Evolutionary conservation across 2,888 invertebrate species (phyloP), one percentile per base, ranked within the genome.

Genomic region (Drosophila mettleri): DNA sequence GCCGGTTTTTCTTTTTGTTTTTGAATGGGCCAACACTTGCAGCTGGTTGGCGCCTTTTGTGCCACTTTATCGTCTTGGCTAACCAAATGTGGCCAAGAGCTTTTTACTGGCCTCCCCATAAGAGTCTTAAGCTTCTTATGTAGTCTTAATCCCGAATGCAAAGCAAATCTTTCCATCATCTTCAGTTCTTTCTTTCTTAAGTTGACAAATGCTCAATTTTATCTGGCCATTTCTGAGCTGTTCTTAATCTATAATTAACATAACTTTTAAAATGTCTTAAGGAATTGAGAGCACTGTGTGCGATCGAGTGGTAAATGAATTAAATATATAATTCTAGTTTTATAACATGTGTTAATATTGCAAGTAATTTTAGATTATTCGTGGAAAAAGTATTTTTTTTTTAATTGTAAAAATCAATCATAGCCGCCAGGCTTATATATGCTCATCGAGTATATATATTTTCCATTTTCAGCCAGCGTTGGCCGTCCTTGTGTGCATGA

Each of bases 1-100:
- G 73, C 85, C 70, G 71, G 84, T 78, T 75, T 78, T 61, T 58
- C 20, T 24, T 24, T 45, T 45, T 5, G 2, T 6, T 67, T 53
- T 24, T 49, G 36, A 52, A 12, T 54, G 43, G 67, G 59, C 53
- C 66, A 55, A 55, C 71, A 75, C 59, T 63, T 69, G 64, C 70
- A 76, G 69, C 75, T 69, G 78, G 68, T 71, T 60, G 60, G 62
- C 62, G 65, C 41, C 38, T 71, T 54, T 31, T 54, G 63, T 63
- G 72, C 70, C 75, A 64, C 75, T 74, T 63, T 33, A 45, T 31
- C 51, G n/a, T 33, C 34, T 46, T 52, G 66, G 20, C 48, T 14
- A 43, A 36, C 45, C 53, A 29, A 70, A 39, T 64, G 51, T 52
- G 62, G 41, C 48, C 51, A 60, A 36, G n/a, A 36, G 70, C 24